These are phyloP conservation scores for Brachionus plicatilis DNA, from an alignment of 1,140 invertebrate species.

Conservation along the genomic window DNA sequence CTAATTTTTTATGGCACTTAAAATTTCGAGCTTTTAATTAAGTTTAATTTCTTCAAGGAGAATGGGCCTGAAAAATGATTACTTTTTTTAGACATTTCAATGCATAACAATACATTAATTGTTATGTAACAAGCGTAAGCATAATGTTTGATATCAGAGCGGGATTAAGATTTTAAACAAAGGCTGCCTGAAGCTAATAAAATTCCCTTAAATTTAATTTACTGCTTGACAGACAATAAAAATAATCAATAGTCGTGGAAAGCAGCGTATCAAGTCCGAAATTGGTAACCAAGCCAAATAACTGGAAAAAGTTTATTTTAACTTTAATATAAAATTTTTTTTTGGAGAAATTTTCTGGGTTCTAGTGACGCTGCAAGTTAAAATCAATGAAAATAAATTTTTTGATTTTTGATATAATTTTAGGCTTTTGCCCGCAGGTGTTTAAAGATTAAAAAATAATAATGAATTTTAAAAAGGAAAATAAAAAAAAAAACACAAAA, in stretches of 20 bases:
- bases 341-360: neutral
- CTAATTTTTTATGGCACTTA: neutral
- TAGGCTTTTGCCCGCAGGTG: neutral
- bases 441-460: neutral
- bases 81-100: neutral
- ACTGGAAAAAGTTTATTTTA: neutral
- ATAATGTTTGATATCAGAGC: neutral
- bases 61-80: neutral
- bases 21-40: neutral
- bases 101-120: neutral
- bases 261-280: neutral
- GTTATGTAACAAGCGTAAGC: neutral
- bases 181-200: neutral
- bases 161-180: neutral
- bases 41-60: neutral
- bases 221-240: neutral
- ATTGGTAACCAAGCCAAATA: neutral
- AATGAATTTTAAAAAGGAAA: neutral
- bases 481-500: neutral
- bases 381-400: neutral
- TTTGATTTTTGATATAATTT: neutral
- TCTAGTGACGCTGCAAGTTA: neutral
- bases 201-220: neutral
- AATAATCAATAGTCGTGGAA: neutral
- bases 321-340: neutral